Percentiles rank a stretch among this genome's conserved stretches.
Conservation (phyloP, 2,888 invertebrate genomes). For the Lasioglossum zephyrum region DNA sequence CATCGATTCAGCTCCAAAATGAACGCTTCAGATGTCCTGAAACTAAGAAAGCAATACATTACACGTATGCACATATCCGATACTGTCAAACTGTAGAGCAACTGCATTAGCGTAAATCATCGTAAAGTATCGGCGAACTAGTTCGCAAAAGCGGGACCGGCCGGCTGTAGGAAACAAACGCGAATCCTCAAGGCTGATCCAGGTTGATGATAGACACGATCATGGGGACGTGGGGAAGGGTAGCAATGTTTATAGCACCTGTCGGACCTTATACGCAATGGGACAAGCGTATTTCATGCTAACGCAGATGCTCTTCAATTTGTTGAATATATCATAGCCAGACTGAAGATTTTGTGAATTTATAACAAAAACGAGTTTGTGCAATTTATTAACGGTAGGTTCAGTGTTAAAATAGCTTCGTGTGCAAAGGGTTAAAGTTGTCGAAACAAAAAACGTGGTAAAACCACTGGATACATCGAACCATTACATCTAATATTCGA, state of each 20-base stretch:
- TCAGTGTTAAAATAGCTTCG: too few relatives aligned
- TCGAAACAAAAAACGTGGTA: too few relatives aligned
- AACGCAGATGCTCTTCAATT: constrained; percentile 44
- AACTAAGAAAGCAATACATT: constrained; percentile 43
- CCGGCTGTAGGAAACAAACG: constrained; percentile 23
- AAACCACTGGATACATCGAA: not conserved
- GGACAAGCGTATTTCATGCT: constrained; percentile 42
- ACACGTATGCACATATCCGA: constrained; percentile 37
- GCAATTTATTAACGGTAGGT: too few relatives aligned
- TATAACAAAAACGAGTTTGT: too few relatives aligned
- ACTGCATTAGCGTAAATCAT: constrained; percentile 65
- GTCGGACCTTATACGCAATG: constrained; percentile 32
- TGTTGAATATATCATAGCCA: constrained; percentile 11
- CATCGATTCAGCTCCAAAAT: not conserved
- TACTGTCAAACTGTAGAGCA: constrained; percentile 49
- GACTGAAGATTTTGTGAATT: too few relatives aligned
- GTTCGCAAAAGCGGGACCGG: constrained; percentile 17
- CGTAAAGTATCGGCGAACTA: constrained; percentile 37
- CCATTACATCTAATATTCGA: not conserved
- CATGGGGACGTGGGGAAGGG: not conserved
- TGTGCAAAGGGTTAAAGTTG: not conserved
- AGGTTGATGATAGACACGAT: constrained; percentile 35
- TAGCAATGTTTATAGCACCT: constrained; percentile 46
- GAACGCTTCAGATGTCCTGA: not conserved
- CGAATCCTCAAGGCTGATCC: constrained; percentile 9